These are phyloP conservation scores for Podarcis lilfordi DNA, from an alignment of 2,797 vertebrate genomes.

Conservation along the genomic window DNA sequence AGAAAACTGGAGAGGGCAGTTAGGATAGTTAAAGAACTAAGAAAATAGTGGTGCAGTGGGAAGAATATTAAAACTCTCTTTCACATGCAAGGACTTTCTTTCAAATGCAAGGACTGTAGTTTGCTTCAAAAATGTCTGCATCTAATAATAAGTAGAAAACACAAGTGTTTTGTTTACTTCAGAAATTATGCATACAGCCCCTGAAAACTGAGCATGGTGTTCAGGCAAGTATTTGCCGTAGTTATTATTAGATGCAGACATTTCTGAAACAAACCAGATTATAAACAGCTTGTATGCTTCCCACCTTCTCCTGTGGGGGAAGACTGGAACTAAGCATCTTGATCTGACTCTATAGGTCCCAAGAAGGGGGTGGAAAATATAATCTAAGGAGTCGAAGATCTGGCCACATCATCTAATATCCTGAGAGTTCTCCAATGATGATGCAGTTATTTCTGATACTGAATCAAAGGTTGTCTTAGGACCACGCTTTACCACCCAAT, in stretches of 20 bases:
- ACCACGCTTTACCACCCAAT: background rate
- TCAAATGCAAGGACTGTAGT: background rate
- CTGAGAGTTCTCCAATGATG: background rate
- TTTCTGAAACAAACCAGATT: background rate
- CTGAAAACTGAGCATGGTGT: background rate
- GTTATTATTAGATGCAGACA: constrained; percentile 2
- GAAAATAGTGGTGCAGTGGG: background rate
- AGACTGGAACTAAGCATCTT: background rate
- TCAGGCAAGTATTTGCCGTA: background rate
- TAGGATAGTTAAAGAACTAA: background rate
- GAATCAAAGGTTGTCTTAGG: background rate
- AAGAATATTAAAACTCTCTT: background rate
- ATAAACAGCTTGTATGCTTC: background rate
- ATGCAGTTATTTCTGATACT: background rate
- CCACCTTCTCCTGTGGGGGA: background rate
- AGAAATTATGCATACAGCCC: background rate
- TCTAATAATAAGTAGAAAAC: constrained; percentile 1
- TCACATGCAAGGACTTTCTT: background rate
- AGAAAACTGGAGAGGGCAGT: background rate
- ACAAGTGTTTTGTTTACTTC: background rate
- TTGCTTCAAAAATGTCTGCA: background rate
- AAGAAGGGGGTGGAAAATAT: background rate
- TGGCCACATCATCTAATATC: background rate
- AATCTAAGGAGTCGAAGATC: background rate
- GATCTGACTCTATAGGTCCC: background rate